Evolutionary conservation across 2,113 vertebrate genomes (phyloP).

Genomic region (Kobus ellipsiprymnus): DNA sequence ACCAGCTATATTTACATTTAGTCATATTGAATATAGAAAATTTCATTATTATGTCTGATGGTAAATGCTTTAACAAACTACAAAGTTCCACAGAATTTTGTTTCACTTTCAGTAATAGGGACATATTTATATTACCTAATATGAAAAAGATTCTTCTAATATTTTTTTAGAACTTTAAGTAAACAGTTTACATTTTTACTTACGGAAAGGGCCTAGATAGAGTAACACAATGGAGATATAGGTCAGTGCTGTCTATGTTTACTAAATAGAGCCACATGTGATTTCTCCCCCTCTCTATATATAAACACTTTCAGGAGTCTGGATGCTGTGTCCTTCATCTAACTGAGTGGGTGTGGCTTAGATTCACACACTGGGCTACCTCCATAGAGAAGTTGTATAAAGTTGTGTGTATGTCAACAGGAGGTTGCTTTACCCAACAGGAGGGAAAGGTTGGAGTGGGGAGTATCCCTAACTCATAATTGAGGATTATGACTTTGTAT

Average conservation of each 20-base stretch:
- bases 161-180: neutral
- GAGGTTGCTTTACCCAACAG: neutral
- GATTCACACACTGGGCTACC: neutral
- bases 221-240: neutral
- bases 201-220: neutral
- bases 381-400: neutral
- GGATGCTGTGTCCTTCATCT: neutral
- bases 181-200: neutral
- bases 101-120: slow-evolving; percentile 2
- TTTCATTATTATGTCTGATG: neutral
- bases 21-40: neutral
- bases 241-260: neutral
- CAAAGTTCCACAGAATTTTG: neutral
- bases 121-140: neutral
- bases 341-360: neutral
- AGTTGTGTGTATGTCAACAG: neutral
- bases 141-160: neutral
- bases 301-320: neutral
- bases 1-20: neutral
- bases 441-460: neutral
- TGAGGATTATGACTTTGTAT: neutral
- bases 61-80: neutral
- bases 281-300: neutral
- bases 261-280: neutral
- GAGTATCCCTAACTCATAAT: neutral